Base-by-base conservation (phyloP, 1,140 invertebrate species). In the Gryon sp. region DNA sequence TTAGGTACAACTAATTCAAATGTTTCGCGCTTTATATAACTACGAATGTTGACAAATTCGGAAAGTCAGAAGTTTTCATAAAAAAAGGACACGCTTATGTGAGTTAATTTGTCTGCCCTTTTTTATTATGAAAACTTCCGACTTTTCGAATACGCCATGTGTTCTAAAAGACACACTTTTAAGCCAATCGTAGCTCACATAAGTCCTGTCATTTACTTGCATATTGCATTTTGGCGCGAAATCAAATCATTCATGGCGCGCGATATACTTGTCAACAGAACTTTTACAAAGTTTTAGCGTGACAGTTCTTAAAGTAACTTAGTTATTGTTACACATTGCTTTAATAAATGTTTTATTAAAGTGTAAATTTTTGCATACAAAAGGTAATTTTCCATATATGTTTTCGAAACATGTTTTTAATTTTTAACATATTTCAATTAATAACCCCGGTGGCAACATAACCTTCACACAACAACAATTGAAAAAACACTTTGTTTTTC, bases 171-270 rank as follows among this genome's bases (percentile, higher is more conserved):
- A n/a, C n/a, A n/a, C n/a, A n/a, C n/a, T n/a, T n/a, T n/a, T n/a
- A n/a, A n/a, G n/a, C n/a, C n/a, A n/a, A n/a, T n/a, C n/a, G n/a
- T n/a, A n/a, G n/a, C n/a, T n/a, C n/a, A n/a, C n/a, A n/a, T n/a
- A n/a, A n/a, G n/a, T n/a, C n/a, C n/a, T n/a, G n/a, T n/a, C n/a
- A n/a, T n/a, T n/a, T n/a, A n/a, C n/a, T n/a, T n/a, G n/a, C n/a
- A n/a, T n/a, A n/a, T n/a, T n/a, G n/a, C n/a, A n/a, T 70, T 70
- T 70, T 70, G 66, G 66, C 66, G 66, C 66, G 53, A 70, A 70
- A 46, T 70, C 66, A 70, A 60, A 70, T 60, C 20, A 7, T 16
- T 57, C n/a, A n/a, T n/a, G 45, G 43, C 24, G 32, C 22, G 34
- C 6, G 9, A 15, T 12, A 24, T 19, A 43, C 34, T 52, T n/a